Evolutionary conservation across 2,797 vertebrate genomes (phyloP).

Genomic region (Phaenicophaeus curvirostris): DNA sequence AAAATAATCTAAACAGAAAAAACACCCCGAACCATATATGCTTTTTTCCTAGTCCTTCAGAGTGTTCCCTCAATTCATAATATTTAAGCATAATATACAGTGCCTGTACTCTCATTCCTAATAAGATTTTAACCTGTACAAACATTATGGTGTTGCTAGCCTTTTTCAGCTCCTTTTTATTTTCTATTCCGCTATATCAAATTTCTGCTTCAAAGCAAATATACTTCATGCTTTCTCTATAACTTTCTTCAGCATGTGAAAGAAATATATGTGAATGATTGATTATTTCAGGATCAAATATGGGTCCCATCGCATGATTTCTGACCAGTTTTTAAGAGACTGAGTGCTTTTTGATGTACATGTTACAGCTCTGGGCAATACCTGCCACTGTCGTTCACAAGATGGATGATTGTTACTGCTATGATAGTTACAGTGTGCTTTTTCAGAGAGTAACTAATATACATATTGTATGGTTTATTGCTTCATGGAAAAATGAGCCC

Average conservation of each 20-base stretch:
- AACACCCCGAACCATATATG: too few relatives aligned
- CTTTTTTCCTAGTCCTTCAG: not conserved
- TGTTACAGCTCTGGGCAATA: slow-evolving; percentile 4
- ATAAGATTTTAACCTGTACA: not conserved
- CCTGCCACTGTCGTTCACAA: not conserved
- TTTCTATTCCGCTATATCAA: not conserved
- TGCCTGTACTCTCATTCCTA: not conserved
- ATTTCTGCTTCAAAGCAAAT: slow-evolving; percentile 20
- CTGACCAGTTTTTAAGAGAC: slow-evolving; percentile 21
- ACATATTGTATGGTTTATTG: slow-evolving; percentile 50
- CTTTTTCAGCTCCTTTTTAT: not conserved
- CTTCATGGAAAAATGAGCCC: slow-evolving; percentile 61
- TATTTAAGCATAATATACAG: not conserved
- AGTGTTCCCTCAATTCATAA: not conserved
- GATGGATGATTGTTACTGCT: slow-evolving; percentile 24
- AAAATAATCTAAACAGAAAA: not conserved
- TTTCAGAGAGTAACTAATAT: slow-evolving; percentile 53
- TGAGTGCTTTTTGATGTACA: slow-evolving; percentile 42
- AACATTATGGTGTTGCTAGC: not conserved
- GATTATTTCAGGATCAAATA: slow-evolving; percentile 13
- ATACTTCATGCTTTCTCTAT: not conserved
- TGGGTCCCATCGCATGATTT: not conserved
- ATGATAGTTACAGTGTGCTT: not conserved
- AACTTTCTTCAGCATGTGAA: not conserved
- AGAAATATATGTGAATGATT: slow-evolving; percentile 12